Conservation (phyloP, 2,797 vertebrate species). For the Gymnodraco acuticeps region DNA sequence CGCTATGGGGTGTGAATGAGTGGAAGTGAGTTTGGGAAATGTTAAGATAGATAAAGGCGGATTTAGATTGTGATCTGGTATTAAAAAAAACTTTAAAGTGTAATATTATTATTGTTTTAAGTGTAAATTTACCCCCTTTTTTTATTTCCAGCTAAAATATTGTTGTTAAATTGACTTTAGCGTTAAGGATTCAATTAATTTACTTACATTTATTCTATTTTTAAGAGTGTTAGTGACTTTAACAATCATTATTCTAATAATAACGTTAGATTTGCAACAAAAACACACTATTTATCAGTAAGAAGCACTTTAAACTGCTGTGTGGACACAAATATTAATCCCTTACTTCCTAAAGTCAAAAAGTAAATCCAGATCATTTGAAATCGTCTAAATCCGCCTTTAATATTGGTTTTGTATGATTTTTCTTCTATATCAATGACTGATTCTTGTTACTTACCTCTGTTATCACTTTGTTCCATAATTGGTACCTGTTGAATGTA, state of each 20-base stretch:
- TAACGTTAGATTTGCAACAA: not conserved
- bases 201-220: not conserved
- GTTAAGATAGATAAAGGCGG: constrained; percentile 18
- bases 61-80: constrained; percentile 30
- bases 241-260: constrained; percentile 54
- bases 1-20: constrained; percentile 1
- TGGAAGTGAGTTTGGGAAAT: constrained; percentile 22
- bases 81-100: not conserved
- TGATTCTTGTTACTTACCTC: constrained; percentile 59
- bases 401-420: constrained; percentile 18
- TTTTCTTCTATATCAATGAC: constrained; percentile 34
- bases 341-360: not conserved
- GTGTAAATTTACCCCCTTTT: no score
- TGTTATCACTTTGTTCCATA: constrained; percentile 62
- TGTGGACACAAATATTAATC: not conserved
- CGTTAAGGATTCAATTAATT: constrained; percentile 14
- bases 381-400: constrained; percentile 38
- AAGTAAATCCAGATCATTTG: not conserved
- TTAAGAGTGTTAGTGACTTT: constrained; percentile 20
- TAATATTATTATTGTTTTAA: no score
- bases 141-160: no score
- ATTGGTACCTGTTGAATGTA: constrained; percentile 83
- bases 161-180: not conserved
- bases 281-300: no score
- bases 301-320: no score